phyloP scores from a whole-genome alignment of 2,888 invertebrate genomes.

The Tricholauxania praeusta region DNA sequence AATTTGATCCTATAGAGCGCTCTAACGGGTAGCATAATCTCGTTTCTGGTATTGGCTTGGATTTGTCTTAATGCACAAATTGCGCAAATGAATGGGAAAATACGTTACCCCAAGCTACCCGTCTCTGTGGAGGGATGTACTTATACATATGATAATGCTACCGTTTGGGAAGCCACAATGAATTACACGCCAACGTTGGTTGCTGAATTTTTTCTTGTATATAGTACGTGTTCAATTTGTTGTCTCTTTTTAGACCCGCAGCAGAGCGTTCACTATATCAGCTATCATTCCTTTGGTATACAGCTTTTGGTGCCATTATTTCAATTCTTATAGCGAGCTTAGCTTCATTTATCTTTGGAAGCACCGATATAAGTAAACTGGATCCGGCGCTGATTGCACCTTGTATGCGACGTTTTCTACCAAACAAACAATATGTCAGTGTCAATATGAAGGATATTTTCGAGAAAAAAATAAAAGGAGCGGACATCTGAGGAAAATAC shows the following conservation, averaged over 20 bases:
- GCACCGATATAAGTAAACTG: slow-evolving; percentile 70
- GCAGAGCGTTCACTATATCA: slow-evolving; percentile 68
- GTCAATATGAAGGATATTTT: slow-evolving; percentile 52
- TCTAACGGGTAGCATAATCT: slow-evolving; percentile 75
- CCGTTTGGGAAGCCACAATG: slow-evolving; percentile 50
- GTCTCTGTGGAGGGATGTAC: slow-evolving; percentile 69
- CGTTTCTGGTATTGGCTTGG: slow-evolving; percentile 76
- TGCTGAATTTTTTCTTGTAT: background rate
- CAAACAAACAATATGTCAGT: slow-evolving; percentile 49
- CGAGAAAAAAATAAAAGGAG: slow-evolving; percentile 28
- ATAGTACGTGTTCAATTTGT: background rate
- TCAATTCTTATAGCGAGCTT: slow-evolving; percentile 73
- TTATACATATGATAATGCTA: slow-evolving; percentile 59
- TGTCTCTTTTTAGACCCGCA: slow-evolving; percentile 50
- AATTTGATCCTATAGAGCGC: slow-evolving; percentile 72
- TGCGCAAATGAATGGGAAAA: slow-evolving; percentile 74
- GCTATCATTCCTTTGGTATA: slow-evolving; percentile 81
- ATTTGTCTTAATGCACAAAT: slow-evolving; percentile 78
- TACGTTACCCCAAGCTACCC: slow-evolving; percentile 72
- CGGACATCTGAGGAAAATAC: background rate
- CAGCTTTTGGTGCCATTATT: slow-evolving; percentile 74
- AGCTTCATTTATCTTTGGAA: slow-evolving; percentile 71
- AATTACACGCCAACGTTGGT: slow-evolving; percentile 54
- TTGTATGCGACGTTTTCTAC: slow-evolving; percentile 71
- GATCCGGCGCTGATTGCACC: slow-evolving; percentile 76